Base-by-base conservation (phyloP, 2,113 vertebrate species). In the Geothlypis trichas region DNA sequence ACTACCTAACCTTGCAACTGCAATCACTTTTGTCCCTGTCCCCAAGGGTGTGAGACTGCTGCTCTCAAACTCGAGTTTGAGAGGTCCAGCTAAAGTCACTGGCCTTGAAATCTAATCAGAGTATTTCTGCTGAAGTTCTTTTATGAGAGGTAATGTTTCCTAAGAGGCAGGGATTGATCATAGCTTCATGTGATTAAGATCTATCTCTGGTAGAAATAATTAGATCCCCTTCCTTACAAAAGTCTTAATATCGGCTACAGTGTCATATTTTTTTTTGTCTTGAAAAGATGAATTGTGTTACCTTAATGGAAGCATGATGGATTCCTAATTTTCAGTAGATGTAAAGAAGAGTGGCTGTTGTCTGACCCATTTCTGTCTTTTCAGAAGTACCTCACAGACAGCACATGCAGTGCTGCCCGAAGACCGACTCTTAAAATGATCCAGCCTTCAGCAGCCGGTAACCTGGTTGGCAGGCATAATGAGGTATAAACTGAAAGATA, bases 371-470 rank as follows among this genome's bases (percentile, higher is more conserved):
- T 17, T 76, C 81, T 75, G 66, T 97, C 41, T 92, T 74, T 92
- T 81, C 47, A 99, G 99, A 98, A 94, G 44, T 98, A 97, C 89
- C 97, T 98, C 47, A 79, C 77, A 47, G 88, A 80, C 2, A 71
- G 93, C 24, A 79, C 97, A 76, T 96, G 97, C 71, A 67, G 72
- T 61, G 96, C 96, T 94, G 74, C 96, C 14, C 95, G 90, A 10
- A 98, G 99, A 93, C 98, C 96, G 92, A 99, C 98, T 11, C 98
- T 99, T 63, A 98, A 99, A 96, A 98, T 98, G 90, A 99, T 99
- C 87, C 99, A 99, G 82, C 98, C 98, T 23, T 98, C 98, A 73
- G 97, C 98, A 69, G 86, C 98, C 63, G 98, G 98, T 23, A 97
- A 96, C 65, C 96, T 99, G 87, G 97, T 98, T 92, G 98, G 98